phyloP scores from a whole-genome alignment of 2,888 invertebrate genomes.

The Melolontha melolontha region DNA sequence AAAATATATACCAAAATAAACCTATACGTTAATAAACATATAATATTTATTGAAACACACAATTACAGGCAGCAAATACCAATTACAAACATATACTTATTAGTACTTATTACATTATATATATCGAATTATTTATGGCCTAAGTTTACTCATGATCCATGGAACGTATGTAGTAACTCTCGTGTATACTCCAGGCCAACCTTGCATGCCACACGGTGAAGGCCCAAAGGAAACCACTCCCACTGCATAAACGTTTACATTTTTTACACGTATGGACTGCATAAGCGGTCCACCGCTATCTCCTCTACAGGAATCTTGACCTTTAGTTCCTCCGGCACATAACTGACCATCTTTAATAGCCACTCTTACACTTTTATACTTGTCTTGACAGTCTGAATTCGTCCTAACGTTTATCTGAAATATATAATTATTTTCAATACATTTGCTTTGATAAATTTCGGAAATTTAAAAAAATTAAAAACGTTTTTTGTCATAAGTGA shows the following conservation, averaged over 20 bases:
- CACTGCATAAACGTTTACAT: constrained; percentile 65
- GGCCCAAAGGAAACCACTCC: constrained; percentile 75
- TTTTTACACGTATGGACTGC: constrained; percentile 66
- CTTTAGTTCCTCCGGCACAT: constrained; percentile 67
- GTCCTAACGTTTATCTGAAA: constrained; percentile 66
- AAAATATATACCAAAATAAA: too few relatives aligned
- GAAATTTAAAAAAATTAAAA: too few relatives aligned
- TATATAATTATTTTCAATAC: too few relatives aligned
- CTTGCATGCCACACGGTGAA: constrained; percentile 68
- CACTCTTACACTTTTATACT: constrained; percentile 68
- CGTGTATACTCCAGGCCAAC: constrained; percentile 74
- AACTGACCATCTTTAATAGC: constrained; percentile 61
- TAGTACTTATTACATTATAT: too few relatives aligned
- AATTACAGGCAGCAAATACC: too few relatives aligned
- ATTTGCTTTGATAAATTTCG: too few relatives aligned
- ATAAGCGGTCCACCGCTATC: constrained; percentile 73
- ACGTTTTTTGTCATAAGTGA: too few relatives aligned
- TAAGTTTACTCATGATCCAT: constrained; percentile 69
- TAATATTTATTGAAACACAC: too few relatives aligned
- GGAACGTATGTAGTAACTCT: constrained; percentile 69
- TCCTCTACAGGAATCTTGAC: constrained; percentile 72
- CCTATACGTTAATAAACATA: too few relatives aligned
- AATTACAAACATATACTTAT: too few relatives aligned
- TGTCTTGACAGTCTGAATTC: constrained; percentile 66
- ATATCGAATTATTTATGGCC: constrained; percentile 47